Evolutionary conservation across 2,113 vertebrate genomes (phyloP), one percentile per base, ranked within the genome.

Genomic region (Xenus cinereus): DNA sequence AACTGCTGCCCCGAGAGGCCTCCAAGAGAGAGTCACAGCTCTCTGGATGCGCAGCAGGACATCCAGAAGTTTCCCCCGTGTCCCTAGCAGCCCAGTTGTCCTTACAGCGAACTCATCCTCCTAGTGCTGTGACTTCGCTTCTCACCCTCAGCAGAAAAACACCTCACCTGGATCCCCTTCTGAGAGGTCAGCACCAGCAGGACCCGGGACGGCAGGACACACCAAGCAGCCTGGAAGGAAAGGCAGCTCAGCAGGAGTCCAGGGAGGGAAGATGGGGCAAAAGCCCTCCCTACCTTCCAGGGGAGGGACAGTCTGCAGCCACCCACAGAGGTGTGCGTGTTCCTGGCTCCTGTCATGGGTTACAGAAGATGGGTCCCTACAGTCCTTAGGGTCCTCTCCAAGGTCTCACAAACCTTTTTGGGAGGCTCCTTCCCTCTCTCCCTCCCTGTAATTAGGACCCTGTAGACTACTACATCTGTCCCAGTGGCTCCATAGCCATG

Each of bases 111-210:
- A 33, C 15, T 18, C 62, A 3, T 9, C 62, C 54, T 57, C 74
- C 56, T 7, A 0, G 27, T 1, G 2, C 6, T 1, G 0, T 2
- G 32, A 27, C 48, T 6, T 10, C 1, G 3, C 14, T 22, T 19
- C 18, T 32, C 28, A 2, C 8, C 12, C 26, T 30, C n/a, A 4
- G 0, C 0, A 0, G 33, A 8, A 28, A n/a, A 7, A 11, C 20
- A 0, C n/a, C 97, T 97, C 81, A 99, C 99, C 98, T 99, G 99
- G 89, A 99, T 99, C 32, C 99, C 99, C 84, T 98, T 98, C 94
- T 99, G 99, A 28, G 99, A 99, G 6, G 99, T 98, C 86, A 99
- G 98, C 33, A 99, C 99, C 84, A 99, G 97, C 69, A 99, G 96
- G 24, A 99, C 98, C 12, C 99, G 98, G 12, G 98, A 98, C 1